Conservation (phyloP, 2,797 vertebrate genomes). For the Girardinus metallicus region DNA sequence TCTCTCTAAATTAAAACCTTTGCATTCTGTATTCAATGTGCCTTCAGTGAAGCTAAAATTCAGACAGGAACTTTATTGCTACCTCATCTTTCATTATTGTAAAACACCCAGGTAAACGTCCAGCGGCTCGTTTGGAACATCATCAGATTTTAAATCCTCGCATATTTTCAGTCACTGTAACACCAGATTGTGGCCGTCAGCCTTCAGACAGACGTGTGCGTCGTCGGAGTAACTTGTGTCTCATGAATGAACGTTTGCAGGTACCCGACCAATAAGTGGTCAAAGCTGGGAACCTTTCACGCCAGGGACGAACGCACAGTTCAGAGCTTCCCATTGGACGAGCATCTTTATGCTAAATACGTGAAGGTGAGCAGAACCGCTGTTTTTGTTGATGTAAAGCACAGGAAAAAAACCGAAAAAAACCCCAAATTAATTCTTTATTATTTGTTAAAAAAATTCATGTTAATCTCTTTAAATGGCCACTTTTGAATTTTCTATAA, state of each 20-base stretch:
- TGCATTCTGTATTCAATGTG: background rate
- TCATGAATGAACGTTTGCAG: conserved; percentile 68
- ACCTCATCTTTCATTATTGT: background rate
- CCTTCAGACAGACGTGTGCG: background rate
- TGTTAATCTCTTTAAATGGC: conserved; percentile 16
- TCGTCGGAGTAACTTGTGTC: background rate
- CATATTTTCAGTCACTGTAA: background rate
- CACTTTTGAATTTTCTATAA: background rate
- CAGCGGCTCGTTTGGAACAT: background rate
- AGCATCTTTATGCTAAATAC: conserved; percentile 98
- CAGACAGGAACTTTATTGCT: background rate
- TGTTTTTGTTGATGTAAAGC: background rate
- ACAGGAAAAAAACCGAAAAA: background rate
- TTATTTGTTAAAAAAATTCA: background rate
- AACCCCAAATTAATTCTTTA: background rate
- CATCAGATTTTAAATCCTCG: background rate
- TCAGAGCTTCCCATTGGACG: conserved; percentile 96
- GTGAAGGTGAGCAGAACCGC: conserved; percentile 87
- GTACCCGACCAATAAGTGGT: conserved; percentile 97
- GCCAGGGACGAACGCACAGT: conserved; percentile 94
- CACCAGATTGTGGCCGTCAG: background rate
- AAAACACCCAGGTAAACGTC: no score
- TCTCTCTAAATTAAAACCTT: background rate
- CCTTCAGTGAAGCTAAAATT: background rate
- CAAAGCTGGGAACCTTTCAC: conserved; percentile 96